These are phyloP conservation scores for Oceanites oceanicus DNA, from an alignment of 2,113 vertebrate genomes.

Conservation along the genomic window DNA sequence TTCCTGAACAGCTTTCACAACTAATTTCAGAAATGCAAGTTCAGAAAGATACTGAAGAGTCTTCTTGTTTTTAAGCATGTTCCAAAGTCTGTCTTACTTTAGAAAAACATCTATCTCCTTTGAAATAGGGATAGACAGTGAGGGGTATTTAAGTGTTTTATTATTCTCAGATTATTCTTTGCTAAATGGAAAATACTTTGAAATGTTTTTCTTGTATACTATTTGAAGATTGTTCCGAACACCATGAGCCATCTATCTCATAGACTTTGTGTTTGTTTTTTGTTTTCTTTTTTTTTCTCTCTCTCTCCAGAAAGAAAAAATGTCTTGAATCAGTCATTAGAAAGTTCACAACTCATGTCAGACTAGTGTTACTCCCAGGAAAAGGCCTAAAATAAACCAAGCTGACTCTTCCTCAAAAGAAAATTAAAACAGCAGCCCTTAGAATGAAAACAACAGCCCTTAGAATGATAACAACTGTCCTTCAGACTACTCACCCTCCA, in stretches of 20 bases:
- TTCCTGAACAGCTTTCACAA: neutral
- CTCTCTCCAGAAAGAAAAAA: neutral
- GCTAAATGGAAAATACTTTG: slow-evolving; percentile 11
- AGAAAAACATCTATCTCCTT: neutral
- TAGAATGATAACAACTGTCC: slow-evolving; percentile 35
- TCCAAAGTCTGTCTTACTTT: neutral
- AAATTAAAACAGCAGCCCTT: slow-evolving; percentile 30
- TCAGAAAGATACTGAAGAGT: neutral
- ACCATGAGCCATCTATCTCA: neutral
- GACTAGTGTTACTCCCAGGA: neutral
- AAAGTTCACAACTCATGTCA: slow-evolving; percentile 22
- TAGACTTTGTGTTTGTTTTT: neutral
- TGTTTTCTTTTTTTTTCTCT: neutral
- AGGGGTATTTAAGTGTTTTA: neutral
- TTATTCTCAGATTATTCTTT: neutral
- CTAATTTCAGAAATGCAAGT: neutral
- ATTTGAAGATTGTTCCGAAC: slow-evolving; percentile 11
- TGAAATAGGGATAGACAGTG: neutral
- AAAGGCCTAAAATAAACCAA: slow-evolving; percentile 46
- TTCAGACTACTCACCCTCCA: neutral
- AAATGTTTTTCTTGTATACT: neutral
- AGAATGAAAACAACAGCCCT: slow-evolving; percentile 25
- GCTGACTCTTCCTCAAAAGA: slow-evolving; percentile 46
- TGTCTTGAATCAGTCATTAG: neutral
- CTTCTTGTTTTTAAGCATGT: neutral